These are phyloP conservation scores for Bombyx mandarina DNA, from an alignment of 1,140 invertebrate species.

Conservation along the genomic window DNA sequence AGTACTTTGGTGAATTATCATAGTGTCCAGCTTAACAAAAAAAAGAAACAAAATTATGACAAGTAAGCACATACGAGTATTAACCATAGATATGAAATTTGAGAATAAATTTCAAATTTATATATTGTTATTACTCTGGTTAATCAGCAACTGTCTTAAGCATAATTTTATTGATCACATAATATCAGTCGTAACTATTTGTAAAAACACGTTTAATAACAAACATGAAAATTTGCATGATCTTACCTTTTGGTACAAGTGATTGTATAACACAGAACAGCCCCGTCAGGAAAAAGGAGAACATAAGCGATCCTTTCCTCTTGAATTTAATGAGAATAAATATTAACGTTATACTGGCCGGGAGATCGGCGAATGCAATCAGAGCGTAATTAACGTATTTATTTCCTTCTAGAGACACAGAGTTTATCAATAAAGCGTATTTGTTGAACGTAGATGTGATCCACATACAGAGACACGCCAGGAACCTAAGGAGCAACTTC, in stretches of 20 bases:
- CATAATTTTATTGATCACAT: too few relatives aligned
- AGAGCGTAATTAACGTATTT: constrained; percentile 16
- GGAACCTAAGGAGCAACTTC: constrained; percentile 8
- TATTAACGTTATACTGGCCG: constrained; percentile 9
- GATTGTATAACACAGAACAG: constrained; percentile 9
- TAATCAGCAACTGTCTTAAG: too few relatives aligned
- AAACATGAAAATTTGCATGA: too few relatives aligned
- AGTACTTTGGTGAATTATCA: too few relatives aligned
- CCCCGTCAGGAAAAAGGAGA: constrained; percentile 14
- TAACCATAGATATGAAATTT: too few relatives aligned
- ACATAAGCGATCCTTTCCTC: constrained; percentile 13
- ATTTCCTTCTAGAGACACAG: constrained; percentile 13
- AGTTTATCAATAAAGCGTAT: constrained; percentile 14
- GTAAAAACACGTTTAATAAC: too few relatives aligned
- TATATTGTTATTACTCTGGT: too few relatives aligned
- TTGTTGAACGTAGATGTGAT: constrained; percentile 12
- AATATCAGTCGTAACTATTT: too few relatives aligned
- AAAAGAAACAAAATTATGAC: too few relatives aligned
- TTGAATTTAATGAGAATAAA: constrained; percentile 12
- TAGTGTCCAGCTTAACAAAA: too few relatives aligned
- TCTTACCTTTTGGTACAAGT: constrained; percentile 14
- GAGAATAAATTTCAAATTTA: too few relatives aligned
- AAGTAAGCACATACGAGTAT: too few relatives aligned
- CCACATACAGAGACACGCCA: constrained; percentile 12
- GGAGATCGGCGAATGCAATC: constrained; percentile 12